Conservation (phyloP, 2,888 invertebrate genomes). For the Apamea epomidion region DNA sequence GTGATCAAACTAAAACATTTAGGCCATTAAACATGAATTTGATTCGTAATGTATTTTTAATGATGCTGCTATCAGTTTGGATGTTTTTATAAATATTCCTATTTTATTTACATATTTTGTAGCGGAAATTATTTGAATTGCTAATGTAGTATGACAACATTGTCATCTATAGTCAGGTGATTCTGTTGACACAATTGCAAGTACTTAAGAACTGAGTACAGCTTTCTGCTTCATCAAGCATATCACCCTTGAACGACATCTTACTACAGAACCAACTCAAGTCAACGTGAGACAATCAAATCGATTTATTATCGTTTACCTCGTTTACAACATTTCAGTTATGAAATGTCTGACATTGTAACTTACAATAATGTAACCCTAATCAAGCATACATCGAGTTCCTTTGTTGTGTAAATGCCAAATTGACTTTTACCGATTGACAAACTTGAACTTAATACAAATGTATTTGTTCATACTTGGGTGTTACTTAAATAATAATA, state of each 20-base stretch:
- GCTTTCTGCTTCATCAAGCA: slow-evolving; percentile 72
- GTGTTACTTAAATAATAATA: neutral
- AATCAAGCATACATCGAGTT: slow-evolving; percentile 2
- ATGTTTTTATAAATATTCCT: slow-evolving; percentile 40
- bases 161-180: slow-evolving; percentile 54
- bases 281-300: slow-evolving; percentile 46
- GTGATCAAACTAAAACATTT: slow-evolving; percentile 38
- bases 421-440: slow-evolving; percentile 22
- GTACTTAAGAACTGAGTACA: slow-evolving; percentile 43
- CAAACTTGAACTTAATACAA: neutral
- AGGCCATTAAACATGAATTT: slow-evolving; percentile 49
- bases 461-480: neutral
- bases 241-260: slow-evolving; percentile 72
- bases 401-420: slow-evolving; percentile 22
- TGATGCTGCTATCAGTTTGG: slow-evolving; percentile 51
- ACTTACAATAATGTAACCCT: slow-evolving; percentile 3
- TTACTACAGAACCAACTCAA: slow-evolving; percentile 42
- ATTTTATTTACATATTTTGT: slow-evolving; percentile 37
- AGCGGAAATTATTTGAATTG: slow-evolving; percentile 55
- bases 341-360: slow-evolving; percentile 30
- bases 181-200: slow-evolving; percentile 43
- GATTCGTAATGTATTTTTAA: slow-evolving; percentile 67
- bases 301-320: slow-evolving; percentile 38
- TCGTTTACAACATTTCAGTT: slow-evolving; percentile 29
- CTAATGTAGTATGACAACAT: slow-evolving; percentile 33